Evolutionary conservation across 2,797 vertebrate species (phyloP).

Genomic region (Monodelphis domestica): DNA sequence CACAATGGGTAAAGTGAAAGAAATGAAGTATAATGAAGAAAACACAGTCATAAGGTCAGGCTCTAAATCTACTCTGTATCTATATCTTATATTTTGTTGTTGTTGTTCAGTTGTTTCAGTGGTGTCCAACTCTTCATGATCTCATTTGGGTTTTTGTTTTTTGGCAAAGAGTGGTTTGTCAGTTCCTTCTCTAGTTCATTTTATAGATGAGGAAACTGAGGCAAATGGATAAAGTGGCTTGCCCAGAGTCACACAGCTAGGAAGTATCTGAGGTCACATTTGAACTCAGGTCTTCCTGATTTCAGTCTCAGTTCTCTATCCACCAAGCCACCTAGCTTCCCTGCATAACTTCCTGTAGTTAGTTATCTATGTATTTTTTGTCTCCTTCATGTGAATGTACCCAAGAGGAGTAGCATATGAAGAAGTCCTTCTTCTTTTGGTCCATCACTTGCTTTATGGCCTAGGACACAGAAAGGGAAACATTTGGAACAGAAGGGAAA

Average conservation of each 20-base stretch:
- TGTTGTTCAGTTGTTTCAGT: neutral
- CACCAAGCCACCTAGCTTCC: no score
- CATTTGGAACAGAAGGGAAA: neutral
- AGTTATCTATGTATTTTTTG: no score
- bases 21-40: neutral
- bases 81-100: no score
- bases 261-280: neutral
- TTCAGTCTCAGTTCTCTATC: no score
- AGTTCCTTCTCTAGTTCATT: neutral
- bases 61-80: no score
- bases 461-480: neutral
- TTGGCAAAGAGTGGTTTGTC: neutral
- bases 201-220: neutral
- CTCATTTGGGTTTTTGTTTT: neutral
- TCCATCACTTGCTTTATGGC: neutral
- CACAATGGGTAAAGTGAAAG: neutral
- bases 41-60: neutral
- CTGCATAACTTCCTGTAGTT: no score
- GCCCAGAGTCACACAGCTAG: neutral
- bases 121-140: neutral
- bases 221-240: neutral
- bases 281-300: neutral
- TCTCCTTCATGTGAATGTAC: no score
- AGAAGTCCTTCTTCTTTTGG: neutral
- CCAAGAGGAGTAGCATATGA: neutral